A percentile compares a stretch with the other conserved stretches of the same genome.
phyloP scores from a whole-genome alignment of 2,113 vertebrate species.

The Drymodes brunneopygia region DNA sequence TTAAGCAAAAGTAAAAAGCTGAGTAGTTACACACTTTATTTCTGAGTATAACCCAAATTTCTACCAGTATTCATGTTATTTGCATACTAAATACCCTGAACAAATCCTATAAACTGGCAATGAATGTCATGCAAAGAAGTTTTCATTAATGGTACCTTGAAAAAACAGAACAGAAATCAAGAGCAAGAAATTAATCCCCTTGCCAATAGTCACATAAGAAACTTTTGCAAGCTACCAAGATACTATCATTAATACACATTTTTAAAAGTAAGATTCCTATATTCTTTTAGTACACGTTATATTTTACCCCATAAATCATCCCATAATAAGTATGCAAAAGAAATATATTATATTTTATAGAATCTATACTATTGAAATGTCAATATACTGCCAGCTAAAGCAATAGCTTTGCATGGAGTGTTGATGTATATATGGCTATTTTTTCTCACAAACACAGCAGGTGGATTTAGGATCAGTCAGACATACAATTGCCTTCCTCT shows the following conservation, averaged over 20 bases:
- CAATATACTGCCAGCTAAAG: background rate
- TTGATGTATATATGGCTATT: background rate
- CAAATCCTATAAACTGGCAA: background rate
- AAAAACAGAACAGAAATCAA: background rate
- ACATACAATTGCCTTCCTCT: background rate
- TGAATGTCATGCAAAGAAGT: background rate
- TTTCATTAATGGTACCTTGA: background rate
- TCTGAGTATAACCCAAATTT: background rate
- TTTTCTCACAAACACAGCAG: background rate
- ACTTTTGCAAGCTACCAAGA: background rate
- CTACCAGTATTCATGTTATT: background rate
- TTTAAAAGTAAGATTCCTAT: background rate
- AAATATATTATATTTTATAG: too few relatives aligned
- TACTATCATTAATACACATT: fast-evolving
- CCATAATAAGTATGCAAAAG: background rate
- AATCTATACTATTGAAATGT: background rate
- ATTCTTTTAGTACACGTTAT: background rate
- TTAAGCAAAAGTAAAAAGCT: background rate
- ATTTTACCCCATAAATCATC: background rate
- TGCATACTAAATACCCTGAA: background rate
- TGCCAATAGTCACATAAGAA: background rate
- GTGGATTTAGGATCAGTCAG: background rate
- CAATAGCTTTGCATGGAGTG: background rate
- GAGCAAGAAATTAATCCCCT: background rate
- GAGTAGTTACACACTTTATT: background rate